Base-by-base conservation (phyloP, 92 coral and sea anemone genomes). In the Umimayanthus chanpuru region DNA sequence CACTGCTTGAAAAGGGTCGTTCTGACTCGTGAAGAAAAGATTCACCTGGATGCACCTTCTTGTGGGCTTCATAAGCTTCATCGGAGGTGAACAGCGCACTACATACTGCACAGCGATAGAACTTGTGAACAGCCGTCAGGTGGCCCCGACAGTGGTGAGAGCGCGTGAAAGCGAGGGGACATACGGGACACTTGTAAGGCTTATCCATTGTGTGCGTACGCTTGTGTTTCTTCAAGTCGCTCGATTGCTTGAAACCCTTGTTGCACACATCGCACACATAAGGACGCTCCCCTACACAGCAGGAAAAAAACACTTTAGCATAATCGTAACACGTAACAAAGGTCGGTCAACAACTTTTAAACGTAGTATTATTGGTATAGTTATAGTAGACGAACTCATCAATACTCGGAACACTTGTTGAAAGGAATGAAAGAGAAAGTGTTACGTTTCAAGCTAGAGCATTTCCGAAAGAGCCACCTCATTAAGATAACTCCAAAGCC, bases 171-270 rank as follows among this genome's bases (percentile, higher is more conserved):
- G 96, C 97, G 56, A 95, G 94, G 20, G 94, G 93, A 32, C 98
- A 96, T 55, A 96, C 86, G 12, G 95, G 96, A 64, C 98, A 96
- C 90, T 96, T 95, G 91, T 91, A 96, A 9, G 95, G 94, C 79
- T 96, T 96, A 87, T 92, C 98, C 93, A 95, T 74, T 68, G 95
- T 95, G 89, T 97, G 99, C 2, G 99, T 97, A 26, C 96, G 96
- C 6, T 96, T 92, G 90, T 97, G 99, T 67, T 95, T 97, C 86
- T 97, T 97, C 80, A 97, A 89, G 91, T 97, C 99, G 87, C 98
- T 97, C 49, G 99, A 97, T 73, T 97, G 99, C 77, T 97, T 97
- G 87, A 97, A 97, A 26, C 99, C 99, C 43, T 96, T 96, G 58
- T 96, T 94, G 65, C 99, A 97, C 18, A 95, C 92, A 23, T 92